Percentiles rank a stretch among this genome's conserved stretches.
These are phyloP conservation scores for Tetragnatha versicolor DNA, from an alignment of 1,140 invertebrate species.

Conservation along the genomic window DNA sequence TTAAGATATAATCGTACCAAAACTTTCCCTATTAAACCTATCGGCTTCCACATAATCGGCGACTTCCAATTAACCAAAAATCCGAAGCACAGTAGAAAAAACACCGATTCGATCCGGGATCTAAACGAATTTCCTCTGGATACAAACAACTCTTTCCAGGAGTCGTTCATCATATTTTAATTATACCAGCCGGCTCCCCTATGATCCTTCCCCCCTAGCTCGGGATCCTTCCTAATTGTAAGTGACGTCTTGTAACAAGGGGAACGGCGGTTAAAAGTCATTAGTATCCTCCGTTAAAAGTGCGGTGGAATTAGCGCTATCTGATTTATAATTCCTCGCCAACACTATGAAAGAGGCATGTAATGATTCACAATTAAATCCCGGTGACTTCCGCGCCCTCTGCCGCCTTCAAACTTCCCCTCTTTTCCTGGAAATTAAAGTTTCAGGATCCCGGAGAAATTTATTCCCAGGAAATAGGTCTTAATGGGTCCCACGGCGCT, in stretches of 20 bases:
- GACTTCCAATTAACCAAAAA: too few species aligned
- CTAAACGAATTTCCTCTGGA: background rate
- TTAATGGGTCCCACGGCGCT: conserved; percentile 31
- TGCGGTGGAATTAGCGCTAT: conserved; percentile 31
- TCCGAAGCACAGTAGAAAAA: too few species aligned
- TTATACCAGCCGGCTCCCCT: conserved; percentile 28
- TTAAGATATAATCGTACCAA: too few species aligned
- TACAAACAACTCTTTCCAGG: background rate
- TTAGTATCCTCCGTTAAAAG: conserved; percentile 27
- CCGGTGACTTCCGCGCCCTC: conserved; percentile 18
- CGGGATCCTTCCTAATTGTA: conserved; percentile 38
- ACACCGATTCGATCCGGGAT: background rate
- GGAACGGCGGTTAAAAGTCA: conserved; percentile 25
- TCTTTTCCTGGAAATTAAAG: conserved; percentile 40
- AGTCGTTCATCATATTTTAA: conserved; percentile 40
- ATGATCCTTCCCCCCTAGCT: conserved; percentile 13
- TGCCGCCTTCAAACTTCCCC: conserved; percentile 30
- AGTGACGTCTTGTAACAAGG: conserved; percentile 33
- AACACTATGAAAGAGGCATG: conserved; percentile 28
- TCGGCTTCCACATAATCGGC: too few species aligned
- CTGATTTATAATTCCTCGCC: conserved; percentile 45
- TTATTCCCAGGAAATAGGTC: conserved; percentile 32
- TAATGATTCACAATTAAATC: conserved; percentile 47
- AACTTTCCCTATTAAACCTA: too few species aligned
- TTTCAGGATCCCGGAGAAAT: conserved; percentile 26